Evolutionary conservation across 2,797 vertebrate genomes (phyloP), one percentile per base, ranked within the genome.

Genomic region (Sebastes matsubarae): DNA sequence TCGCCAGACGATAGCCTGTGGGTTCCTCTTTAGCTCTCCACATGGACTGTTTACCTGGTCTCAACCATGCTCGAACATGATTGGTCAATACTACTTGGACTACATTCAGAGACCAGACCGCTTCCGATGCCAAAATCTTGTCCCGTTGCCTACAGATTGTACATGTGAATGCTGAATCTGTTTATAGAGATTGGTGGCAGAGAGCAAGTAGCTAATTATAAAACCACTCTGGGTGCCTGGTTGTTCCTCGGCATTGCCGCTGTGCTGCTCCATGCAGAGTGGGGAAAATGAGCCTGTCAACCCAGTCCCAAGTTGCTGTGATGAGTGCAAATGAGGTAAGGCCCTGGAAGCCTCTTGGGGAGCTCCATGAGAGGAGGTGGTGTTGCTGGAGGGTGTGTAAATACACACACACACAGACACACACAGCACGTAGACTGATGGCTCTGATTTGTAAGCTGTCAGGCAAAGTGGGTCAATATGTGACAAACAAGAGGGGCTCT

Each of bases 291-390:
- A 95, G 93, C 85, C 93, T 95, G 95, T 95, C 94, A 94, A 88
- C 84, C 88, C 83, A 63, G 89, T 91, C 93, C 92, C 88, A 88
- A 81, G 83, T 89, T 90, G 77, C 83, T 83, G 84, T 93, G 93
- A 92, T 84, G 90, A 92, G 95, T 95, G 95, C 92, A 96, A 96
- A 96, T 96, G 94, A 96, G 93, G 94, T 93, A 93, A 93, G 89
- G 83, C 89, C 92, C 67, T 54, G 74, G 77, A 83, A 83, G 76
- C 85, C 93, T 92, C 90, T 68, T 77, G 90, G 91, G 92, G 89
- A 86, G 80, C 68, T 84, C 82, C 72, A 59, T 29, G 61, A 79
- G 61, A 71, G 76, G 74, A 88, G 72, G 81, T 91, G 88, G 68
- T 4, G 46, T 8, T 18, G 69, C 87, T 84, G 63, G 71, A 88